Base-by-base conservation (phyloP, 2,888 invertebrate species). In the Papilio demoleus region DNA sequence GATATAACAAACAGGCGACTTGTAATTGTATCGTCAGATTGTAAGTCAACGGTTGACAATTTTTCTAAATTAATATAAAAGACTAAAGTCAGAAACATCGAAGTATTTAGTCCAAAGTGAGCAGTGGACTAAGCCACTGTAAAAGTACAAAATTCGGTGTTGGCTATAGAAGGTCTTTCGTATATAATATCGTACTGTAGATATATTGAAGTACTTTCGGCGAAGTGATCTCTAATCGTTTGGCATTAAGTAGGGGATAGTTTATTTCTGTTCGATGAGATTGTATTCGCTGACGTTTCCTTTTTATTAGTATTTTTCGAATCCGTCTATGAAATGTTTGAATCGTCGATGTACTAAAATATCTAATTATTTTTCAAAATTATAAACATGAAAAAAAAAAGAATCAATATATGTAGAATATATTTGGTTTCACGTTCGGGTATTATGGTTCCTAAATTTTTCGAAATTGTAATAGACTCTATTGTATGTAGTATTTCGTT, bases 371-470 rank as follows among this genome's bases (percentile, higher is more conserved):
- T 91, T 69, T 92, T 91, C 91, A 90, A 91, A 92, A 92, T 82
- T 88, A 90, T 86, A 86, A 84, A 84, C 79, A 82, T 82, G 81
- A 81, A 82, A 83, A 87, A 81, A 79, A 83, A 83, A 87, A 81
- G 78, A 79, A 81, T 65, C 75, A 75, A 88, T 88, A 85, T 86
- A 88, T 86, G 82, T 88, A 89, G 85, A 84, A 87, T 82, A 82
- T 87, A 81, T 90, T 92, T 78, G 87, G 90, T 91, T 92, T 86
- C 90, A 89, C 88, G 88, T 92, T 92, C 90, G 91, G 92, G 92
- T 92, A 92, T 92, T 92, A 92, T 90, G 92, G 92, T 92, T 92
- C 92, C 92, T 92, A 92, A 92, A 92, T 92, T 92, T 63, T 91
- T 92, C 91, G 90, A 92, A 92, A 92, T 90, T 92, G 90, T 92